Conservation (phyloP, 2,797 vertebrate genomes). For the Muraenolepis orangiensis region DNA sequence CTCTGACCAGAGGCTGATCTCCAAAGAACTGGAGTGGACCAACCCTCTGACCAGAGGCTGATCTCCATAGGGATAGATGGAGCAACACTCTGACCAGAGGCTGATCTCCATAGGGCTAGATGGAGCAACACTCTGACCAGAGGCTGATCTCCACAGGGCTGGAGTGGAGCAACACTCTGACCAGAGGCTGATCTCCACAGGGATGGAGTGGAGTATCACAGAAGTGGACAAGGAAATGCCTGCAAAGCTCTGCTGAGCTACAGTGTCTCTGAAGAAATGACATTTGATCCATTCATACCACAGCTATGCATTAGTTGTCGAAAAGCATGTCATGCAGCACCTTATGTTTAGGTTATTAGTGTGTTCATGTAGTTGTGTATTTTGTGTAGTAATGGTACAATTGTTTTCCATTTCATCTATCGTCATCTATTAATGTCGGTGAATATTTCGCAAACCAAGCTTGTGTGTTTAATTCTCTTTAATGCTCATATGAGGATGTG, state of each 20-base stretch:
- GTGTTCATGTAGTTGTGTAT: neutral
- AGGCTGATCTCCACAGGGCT: neutral
- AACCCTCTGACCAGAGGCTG: too few species aligned
- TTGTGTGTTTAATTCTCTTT: neutral
- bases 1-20: too few species aligned
- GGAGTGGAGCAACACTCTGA: neutral
- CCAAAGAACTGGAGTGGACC: too few species aligned
- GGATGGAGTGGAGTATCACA: neutral
- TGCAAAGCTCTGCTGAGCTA: neutral
- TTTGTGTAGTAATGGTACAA: neutral
- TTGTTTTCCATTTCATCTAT: neutral
- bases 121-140: neutral
- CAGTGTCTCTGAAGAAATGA: neutral
- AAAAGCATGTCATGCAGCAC: neutral
- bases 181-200: neutral
- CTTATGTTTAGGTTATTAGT: neutral
- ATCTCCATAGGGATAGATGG: too few species aligned
- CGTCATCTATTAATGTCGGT: neutral
- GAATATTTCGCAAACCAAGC: neutral
- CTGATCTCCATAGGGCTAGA: neutral
- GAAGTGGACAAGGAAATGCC: neutral
- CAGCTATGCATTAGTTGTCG: neutral
- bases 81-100: too few species aligned
- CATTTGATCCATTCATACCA: neutral
- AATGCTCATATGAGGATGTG: neutral